Evolutionary conservation across 2,797 vertebrate genomes (phyloP), one percentile per base, ranked within the genome.

Genomic region (Cephalopachus bancanus): DNA sequence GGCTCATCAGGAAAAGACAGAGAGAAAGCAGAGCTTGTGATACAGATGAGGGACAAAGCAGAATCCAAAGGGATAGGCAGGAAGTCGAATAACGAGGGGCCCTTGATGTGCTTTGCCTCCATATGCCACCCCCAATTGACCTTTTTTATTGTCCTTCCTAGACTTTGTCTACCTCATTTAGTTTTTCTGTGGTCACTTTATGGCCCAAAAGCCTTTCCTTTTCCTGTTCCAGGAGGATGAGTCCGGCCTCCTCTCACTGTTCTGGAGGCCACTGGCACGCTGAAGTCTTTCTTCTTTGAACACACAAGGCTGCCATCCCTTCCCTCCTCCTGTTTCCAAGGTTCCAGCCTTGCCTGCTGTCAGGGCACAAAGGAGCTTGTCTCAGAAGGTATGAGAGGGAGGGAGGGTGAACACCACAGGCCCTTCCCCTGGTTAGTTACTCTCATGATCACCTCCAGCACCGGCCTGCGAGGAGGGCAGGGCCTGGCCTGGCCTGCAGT

Each of bases 51-150:
- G 30, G n/a, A 81, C 14, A 11, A 53, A 65, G 22, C 8, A 26
- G 10, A 64, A 12, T 7, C 4, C 19, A 30, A 64, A 33, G 28
- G 20, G 16, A 10, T 37, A 57, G 20, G 12, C 30, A 26, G 14
- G 22, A 37, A 9, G 7, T 10, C 6, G 20, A 74, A 24, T 2
- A 10, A 8, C 16, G 14, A 59, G 19, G 28, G 14, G 12, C 55
- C 7, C 53, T 7, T 37, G 37, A 37, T 37, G 37, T 37, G 37
- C 59, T 83, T 15, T 19, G 22, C 51, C 22, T 24, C 57, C 30
- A 1, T 0, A 3, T 22, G 22, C 51, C 15, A 14, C 24, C 78
- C 26, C 14, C 51, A 15, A 1, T 1, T 7, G 44, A 22, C 67
- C 55, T 85, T 78, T 76, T 86, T 75, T 60, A 53, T 53, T 24